These are phyloP conservation scores for Pseudococcus viburni DNA, from an alignment of 2,888 invertebrate species.

Conservation along the genomic window DNA sequence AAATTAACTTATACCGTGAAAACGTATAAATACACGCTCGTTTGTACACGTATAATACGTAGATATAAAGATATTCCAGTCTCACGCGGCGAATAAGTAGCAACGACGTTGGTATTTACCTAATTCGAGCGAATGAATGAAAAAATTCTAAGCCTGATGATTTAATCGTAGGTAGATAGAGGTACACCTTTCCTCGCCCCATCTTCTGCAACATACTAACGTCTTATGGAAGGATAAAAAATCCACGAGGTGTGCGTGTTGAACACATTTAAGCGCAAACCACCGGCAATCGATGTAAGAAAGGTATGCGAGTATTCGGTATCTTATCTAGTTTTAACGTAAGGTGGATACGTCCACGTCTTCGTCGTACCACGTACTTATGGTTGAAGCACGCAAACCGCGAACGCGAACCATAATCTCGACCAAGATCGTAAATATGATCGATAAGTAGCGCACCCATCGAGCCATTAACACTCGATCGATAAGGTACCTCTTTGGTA, in stretches of 20 bases:
- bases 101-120: constrained; percentile 21
- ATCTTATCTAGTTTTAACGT: not conserved
- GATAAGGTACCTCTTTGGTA: not conserved
- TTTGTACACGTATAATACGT: not conserved
- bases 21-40: constrained; percentile 16
- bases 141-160: constrained; percentile 12
- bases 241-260: constrained; percentile 2
- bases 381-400: not conserved
- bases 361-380: not conserved
- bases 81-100: constrained; percentile 34
- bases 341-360: not conserved
- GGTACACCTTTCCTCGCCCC: not conserved
- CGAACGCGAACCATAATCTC: not conserved
- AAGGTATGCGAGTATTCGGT: not conserved
- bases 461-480: constrained; percentile 12
- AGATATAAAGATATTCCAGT: constrained; percentile 26
- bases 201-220: not conserved
- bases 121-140: constrained; percentile 5
- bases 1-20: constrained; percentile 22
- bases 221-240: not conserved
- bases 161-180: not conserved
- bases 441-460: constrained; percentile 41
- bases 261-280: not conserved
- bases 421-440: constrained; percentile 17
- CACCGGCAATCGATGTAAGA: constrained; percentile 9